Percentiles rank a stretch among this genome's conserved stretches.
Conservation (phyloP, 2,797 vertebrate genomes). For the Artibeus lituratus region DNA sequence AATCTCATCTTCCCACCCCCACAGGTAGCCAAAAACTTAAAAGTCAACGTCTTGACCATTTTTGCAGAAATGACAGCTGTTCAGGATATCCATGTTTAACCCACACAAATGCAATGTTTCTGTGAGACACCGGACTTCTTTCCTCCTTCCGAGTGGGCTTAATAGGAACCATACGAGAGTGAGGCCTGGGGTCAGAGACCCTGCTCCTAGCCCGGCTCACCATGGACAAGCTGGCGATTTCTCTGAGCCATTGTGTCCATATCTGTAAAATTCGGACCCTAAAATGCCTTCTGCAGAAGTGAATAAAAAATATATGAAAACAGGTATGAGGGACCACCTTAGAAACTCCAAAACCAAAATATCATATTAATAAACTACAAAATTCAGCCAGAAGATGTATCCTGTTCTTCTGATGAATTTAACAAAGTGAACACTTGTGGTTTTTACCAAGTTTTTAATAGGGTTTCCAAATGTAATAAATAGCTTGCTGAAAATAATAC, state of each 20-base stretch:
- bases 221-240: too few relatives aligned
- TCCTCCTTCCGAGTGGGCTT: not conserved
- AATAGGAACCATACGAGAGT: not conserved
- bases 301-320: not conserved
- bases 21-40: not conserved
- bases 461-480: not conserved
- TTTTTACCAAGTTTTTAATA: not conserved
- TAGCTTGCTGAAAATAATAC: not conserved
- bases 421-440: not conserved
- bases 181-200: rapidly evolving
- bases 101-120: not conserved
- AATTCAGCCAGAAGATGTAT: not conserved
- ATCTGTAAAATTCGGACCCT: not conserved
- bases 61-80: not conserved
- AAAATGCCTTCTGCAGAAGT: not conserved
- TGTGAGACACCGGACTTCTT: not conserved
- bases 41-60: not conserved
- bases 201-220: not conserved
- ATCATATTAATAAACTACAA: not conserved
- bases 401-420: not conserved
- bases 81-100: not conserved
- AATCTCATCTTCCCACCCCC: not conserved
- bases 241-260: not conserved
- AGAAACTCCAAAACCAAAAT: not conserved
- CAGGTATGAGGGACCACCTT: not conserved